A percentile compares a stretch with the other conserved stretches of the same genome.
These are phyloP conservation scores for Hylaeus volcanicus DNA, from an alignment of 1,140 invertebrate species.

Conservation along the genomic window DNA sequence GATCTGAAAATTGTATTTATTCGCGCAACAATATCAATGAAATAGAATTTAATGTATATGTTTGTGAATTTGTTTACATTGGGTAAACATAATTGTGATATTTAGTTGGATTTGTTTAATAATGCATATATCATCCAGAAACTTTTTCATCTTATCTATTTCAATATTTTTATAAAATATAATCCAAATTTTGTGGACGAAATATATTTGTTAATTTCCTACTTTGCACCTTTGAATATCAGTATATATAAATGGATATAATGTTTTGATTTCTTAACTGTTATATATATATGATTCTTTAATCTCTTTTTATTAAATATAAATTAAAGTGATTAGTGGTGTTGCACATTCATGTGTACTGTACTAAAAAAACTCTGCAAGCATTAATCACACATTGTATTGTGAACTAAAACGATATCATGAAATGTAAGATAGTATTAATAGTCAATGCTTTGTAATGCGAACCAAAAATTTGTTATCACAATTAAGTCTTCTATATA, in stretches of 20 bases:
- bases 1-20: slow-evolving; percentile 16
- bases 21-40: slow-evolving; percentile 16
- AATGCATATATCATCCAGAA: slow-evolving; percentile 45
- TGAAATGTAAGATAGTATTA: slow-evolving; percentile 30
- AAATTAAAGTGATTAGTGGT: slow-evolving; percentile 39
- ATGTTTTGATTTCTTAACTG: slow-evolving; percentile 56
- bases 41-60: slow-evolving; percentile 29
- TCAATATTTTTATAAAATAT: slow-evolving; percentile 61
- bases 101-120: slow-evolving; percentile 43
- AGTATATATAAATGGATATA: slow-evolving; percentile 44
- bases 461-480: slow-evolving; percentile 12
- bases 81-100: slow-evolving; percentile 50
- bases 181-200: slow-evolving; percentile 60
- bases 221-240: slow-evolving; percentile 45
- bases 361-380: slow-evolving; percentile 37
- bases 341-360: slow-evolving; percentile 34
- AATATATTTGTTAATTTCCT: slow-evolving; percentile 50
- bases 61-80: slow-evolving; percentile 43
- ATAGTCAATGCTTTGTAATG: slow-evolving; percentile 31
- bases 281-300: slow-evolving; percentile 38
- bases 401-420: slow-evolving; percentile 39
- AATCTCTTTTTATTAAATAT: slow-evolving; percentile 48
- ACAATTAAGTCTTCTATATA: slow-evolving; percentile 40
- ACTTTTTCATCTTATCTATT: slow-evolving; percentile 26
- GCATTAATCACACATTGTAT: slow-evolving; percentile 43